Evolutionary conservation across 2,797 vertebrate species (phyloP), one percentile per base, ranked within the genome.

Genomic region (Lindbergichthys nudifrons): DNA sequence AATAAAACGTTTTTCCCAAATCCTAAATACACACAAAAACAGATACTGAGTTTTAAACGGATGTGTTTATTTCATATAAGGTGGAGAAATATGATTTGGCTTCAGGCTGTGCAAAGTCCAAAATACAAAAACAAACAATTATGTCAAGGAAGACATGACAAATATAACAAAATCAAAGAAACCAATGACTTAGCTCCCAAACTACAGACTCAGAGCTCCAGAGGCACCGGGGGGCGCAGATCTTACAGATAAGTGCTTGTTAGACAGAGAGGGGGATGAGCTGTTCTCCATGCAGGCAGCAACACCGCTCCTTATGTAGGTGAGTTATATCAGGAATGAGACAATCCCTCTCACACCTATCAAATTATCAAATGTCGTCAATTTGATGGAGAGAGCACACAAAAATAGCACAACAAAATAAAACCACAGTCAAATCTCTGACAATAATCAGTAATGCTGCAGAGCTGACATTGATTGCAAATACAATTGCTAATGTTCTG

Each of bases 271-370:
- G 14, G 16, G 16, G 42, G 53, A 32, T 7, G 26, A 73, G 23
- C 43, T 52, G 5, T 45, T 21, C 23, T 53, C 39, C 2, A 9
- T 8, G 4, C 46, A 68, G 59, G 3, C 46, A 68, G 59, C 65
- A 42, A 19, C 50, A 21, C n/a, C 13, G 1, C n/a, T 36, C 15
- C 3, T 14, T n/a, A 14, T 60, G 23, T 4, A 51, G 46, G 36
- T 3, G 10, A 39, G 59, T 48, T 32, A 32, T 43, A 43, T 65
- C 39, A 36, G 54, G 19, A 67, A 46, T 13, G 51, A 75, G 65
- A 51, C 18, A 48, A 62, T 30, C 51, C 48, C 21, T 4, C 2
- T 36, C 65, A 63, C 65, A 76, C 30, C 61, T 43, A 65, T 57
- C 59, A 51, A 36, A 36, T 62, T 54, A 57, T 63, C 36, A 51